Evolutionary conservation across 2,888 invertebrate species (phyloP).

Genomic region (Calameuta idolon): DNA sequence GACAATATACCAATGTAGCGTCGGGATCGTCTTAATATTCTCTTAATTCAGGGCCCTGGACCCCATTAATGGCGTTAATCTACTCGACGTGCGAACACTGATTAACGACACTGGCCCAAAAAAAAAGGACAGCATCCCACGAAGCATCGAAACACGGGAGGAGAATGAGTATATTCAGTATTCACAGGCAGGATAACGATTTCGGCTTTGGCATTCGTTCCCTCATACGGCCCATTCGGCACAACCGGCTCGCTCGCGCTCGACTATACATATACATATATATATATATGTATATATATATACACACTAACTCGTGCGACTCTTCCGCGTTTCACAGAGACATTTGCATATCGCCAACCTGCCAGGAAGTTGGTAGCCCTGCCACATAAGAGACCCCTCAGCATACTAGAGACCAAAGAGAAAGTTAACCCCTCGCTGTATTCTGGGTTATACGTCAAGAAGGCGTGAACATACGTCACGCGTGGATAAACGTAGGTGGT

Average conservation of each 20-base stretch:
- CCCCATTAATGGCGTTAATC: slow-evolving; percentile 53
- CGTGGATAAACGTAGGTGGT: neutral
- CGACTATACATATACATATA: neutral
- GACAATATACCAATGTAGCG: slow-evolving; percentile 4
- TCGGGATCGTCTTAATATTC: slow-evolving; percentile 40
- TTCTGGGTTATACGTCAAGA: neutral
- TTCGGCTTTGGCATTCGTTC: neutral
- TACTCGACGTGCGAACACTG: slow-evolving; percentile 42
- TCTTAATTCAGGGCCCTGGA: slow-evolving; percentile 46
- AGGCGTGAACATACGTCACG: neutral
- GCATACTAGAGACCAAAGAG: neutral
- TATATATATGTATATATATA: no score
- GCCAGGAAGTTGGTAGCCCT: neutral
- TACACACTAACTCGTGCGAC: neutral
- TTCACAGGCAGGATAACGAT: neutral
- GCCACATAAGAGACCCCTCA: neutral
- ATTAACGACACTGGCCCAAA: slow-evolving; percentile 36
- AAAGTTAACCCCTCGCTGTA: neutral
- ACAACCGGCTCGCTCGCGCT: neutral
- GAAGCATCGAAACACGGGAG: neutral
- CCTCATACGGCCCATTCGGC: neutral
- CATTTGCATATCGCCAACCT: neutral
- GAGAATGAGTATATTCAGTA: neutral
- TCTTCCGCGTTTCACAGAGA: neutral
- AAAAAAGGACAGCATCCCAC: neutral